phyloP scores from a whole-genome alignment of 2,888 invertebrate genomes.

The Elysia crispata region DNA sequence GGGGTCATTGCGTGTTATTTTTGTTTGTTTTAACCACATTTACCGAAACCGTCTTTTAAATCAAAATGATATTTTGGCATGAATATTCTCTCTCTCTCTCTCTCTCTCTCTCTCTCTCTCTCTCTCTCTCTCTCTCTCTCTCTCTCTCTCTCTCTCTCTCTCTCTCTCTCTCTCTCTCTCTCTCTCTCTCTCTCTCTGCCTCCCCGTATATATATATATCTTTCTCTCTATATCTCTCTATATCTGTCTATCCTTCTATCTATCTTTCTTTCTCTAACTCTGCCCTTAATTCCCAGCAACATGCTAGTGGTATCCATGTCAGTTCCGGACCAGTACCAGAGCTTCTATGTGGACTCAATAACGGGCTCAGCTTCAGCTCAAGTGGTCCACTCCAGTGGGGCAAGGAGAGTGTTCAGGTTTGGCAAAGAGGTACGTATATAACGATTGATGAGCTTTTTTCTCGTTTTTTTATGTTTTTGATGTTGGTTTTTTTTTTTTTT shows the following conservation, averaged over 20 bases:
- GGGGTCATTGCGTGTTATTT: no score
- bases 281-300: neutral
- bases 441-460: no score
- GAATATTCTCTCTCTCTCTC: neutral
- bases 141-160: conserved; percentile 11
- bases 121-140: conserved; percentile 19
- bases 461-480: no score
- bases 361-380: no score
- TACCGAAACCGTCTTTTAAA: no score
- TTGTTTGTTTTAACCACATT: no score
- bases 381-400: no score
- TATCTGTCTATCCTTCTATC: conserved; percentile 14
- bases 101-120: conserved; percentile 14
- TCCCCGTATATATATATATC: neutral
- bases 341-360: no score
- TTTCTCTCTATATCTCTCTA: neutral
- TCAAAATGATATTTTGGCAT: no score
- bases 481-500: no score
- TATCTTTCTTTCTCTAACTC: neutral
- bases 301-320: neutral
- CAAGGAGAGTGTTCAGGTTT: neutral
- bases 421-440: no score
- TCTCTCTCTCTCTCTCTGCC: neutral
- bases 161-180: conserved; percentile 3
- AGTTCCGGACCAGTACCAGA: no score